A percentile compares a stretch with the other conserved stretches of the same genome.
These are phyloP conservation scores for Hydraecia micacea DNA, from an alignment of 2,888 invertebrate species.

Conservation along the genomic window DNA sequence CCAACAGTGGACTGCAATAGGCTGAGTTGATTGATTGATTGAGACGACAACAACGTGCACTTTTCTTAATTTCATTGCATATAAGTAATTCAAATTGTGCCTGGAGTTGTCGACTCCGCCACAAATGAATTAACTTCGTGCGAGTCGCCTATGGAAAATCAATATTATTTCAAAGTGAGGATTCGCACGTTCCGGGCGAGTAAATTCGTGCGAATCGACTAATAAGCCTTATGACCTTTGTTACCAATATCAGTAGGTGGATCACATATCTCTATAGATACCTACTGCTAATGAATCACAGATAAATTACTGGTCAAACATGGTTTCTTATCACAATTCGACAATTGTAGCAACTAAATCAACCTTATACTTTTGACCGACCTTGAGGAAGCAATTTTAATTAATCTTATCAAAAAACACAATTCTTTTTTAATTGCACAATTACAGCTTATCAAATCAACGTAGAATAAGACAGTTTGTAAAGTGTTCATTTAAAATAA, in stretches of 20 bases:
- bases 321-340: constrained; percentile 17
- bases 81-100: too few species aligned
- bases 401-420: constrained; percentile 37
- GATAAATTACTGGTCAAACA: constrained; percentile 13
- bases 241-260: too few species aligned
- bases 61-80: too few species aligned
- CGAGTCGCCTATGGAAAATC: background rate
- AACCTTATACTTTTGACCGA: constrained; percentile 24
- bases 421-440: constrained; percentile 42
- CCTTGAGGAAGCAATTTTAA: constrained; percentile 41
- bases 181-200: too few species aligned
- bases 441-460: background rate
- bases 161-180: background rate
- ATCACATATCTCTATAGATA: background rate
- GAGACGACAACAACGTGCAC: too few species aligned
- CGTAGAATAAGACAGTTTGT: background rate
- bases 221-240: background rate
- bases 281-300: constrained; percentile 6
- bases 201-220: too few species aligned
- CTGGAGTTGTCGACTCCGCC: too few species aligned
- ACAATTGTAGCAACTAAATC: constrained; percentile 6
- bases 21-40: too few species aligned
- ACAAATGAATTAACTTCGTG: too few species aligned
- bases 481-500: constrained; percentile 8
- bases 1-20: too few species aligned